phyloP scores from a whole-genome alignment of 1,140 invertebrate genomes.

The Helicoverpa zea region DNA sequence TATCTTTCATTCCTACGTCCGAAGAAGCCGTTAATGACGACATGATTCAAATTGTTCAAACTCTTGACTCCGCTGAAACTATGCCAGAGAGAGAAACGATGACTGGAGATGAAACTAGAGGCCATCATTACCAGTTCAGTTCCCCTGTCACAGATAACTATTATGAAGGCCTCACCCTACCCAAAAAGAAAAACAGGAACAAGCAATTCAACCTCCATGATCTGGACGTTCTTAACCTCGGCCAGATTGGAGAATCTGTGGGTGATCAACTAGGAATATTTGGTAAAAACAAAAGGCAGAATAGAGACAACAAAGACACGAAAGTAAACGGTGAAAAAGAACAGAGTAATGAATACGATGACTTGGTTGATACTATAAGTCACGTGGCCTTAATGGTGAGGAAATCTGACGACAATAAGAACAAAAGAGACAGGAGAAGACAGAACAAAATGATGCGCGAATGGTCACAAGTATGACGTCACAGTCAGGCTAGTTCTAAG shows the following conservation, averaged over 20 bases:
- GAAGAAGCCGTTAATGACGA: constrained; percentile 70
- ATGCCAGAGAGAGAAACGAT: constrained; percentile 55
- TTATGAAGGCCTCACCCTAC: constrained; percentile 66
- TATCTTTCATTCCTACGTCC: constrained; percentile 62
- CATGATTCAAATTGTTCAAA: constrained; percentile 79
- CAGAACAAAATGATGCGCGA: constrained; percentile 86
- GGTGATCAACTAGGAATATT: constrained; percentile 81
- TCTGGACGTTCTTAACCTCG: constrained; percentile 79
- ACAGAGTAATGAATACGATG: constrained; percentile 71
- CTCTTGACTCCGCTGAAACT: constrained; percentile 66
- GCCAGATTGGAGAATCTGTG: constrained; percentile 81
- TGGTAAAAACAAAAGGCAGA: constrained; percentile 75
- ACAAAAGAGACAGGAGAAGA: constrained; percentile 77
- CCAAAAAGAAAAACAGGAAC: constrained; percentile 73
- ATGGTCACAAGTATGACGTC: constrained; percentile 71
- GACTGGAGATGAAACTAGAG: constrained; percentile 67
- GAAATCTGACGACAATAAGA: constrained; percentile 60
- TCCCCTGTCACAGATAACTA: constrained; percentile 52
- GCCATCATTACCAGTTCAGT: constrained; percentile 53
- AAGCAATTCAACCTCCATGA: constrained; percentile 74
- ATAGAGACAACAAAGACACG: constrained; percentile 66
- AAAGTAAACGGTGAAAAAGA: constrained; percentile 64
- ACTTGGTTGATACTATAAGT: constrained; percentile 69
- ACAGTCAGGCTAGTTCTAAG: constrained; percentile 64
- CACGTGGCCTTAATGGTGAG: constrained; percentile 67